phyloP scores from a whole-genome alignment of 2,888 invertebrate genomes.

The Noctua pronuba region DNA sequence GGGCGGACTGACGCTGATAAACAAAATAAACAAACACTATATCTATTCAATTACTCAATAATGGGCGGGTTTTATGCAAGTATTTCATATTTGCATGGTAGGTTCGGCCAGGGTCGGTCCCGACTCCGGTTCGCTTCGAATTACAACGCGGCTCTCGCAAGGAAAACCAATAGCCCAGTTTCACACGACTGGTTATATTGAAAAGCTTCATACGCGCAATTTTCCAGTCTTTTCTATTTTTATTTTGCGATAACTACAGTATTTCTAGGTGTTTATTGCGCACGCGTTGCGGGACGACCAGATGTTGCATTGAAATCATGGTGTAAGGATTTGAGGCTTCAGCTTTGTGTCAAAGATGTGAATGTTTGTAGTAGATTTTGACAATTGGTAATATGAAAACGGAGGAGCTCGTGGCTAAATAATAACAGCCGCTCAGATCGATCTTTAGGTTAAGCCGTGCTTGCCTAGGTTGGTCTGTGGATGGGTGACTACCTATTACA shows the following conservation, averaged over 20 bases:
- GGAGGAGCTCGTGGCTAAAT: too few relatives aligned
- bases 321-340: constrained; percentile 12
- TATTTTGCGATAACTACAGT: constrained; percentile 76
- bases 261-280: constrained; percentile 73
- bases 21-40: constrained; percentile 49
- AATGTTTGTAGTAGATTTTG: neutral
- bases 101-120: constrained; percentile 58
- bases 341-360: neutral
- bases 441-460: too few relatives aligned
- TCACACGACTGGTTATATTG: constrained; percentile 84
- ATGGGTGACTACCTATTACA: too few relatives aligned
- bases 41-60: constrained; percentile 52
- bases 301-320: constrained; percentile 44
- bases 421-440: too few relatives aligned
- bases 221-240: constrained; percentile 75
- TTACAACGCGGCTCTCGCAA: constrained; percentile 70
- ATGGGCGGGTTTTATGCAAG: constrained; percentile 43
- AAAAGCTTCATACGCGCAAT: constrained; percentile 79
- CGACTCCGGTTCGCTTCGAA: constrained; percentile 59
- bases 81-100: constrained; percentile 70
- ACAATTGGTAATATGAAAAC: neutral
- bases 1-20: constrained; percentile 49
- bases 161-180: constrained; percentile 84
- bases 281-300: constrained; percentile 59
- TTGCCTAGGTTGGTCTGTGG: too few relatives aligned